Evolutionary conservation across 2,888 invertebrate species (phyloP).

Genomic region (Tetragnatha montana): DNA sequence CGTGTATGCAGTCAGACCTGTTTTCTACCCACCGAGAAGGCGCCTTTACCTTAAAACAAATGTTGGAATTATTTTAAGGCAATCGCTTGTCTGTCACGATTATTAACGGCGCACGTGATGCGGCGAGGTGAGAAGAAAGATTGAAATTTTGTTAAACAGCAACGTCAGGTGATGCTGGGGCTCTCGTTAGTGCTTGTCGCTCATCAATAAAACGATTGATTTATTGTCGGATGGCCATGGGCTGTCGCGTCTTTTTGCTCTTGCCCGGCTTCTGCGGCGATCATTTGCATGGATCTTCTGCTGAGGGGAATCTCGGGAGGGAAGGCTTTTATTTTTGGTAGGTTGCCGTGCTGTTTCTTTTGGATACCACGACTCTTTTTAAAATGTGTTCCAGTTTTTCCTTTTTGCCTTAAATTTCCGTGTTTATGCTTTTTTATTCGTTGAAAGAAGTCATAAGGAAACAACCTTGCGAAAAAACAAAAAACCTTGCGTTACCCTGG

Average conservation of each 20-base stretch:
- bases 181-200: not conserved
- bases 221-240: not conserved
- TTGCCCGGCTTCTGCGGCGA: not conserved
- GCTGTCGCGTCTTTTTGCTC: not conserved
- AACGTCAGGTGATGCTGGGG: not conserved
- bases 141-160: conserved; percentile 38
- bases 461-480: no score
- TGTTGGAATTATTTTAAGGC: conserved; percentile 48
- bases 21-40: conserved; percentile 54
- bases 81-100: conserved; percentile 50
- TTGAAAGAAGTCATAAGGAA: no score
- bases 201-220: not conserved
- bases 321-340: no score
- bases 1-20: conserved; percentile 44
- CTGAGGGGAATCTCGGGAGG: no score
- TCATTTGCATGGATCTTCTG: no score
- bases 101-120: conserved; percentile 42
- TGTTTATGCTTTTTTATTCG: no score
- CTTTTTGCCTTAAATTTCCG: no score
- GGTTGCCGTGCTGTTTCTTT: no score
- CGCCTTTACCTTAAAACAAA: conserved; percentile 45
- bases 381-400: no score
- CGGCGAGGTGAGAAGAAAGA: conserved; percentile 12
- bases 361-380: no score
- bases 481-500: no score